A percentile compares a stretch with the other conserved stretches of the same genome.
Conservation (phyloP, 2,888 invertebrate genomes). For the Agonum fuliginosum region DNA sequence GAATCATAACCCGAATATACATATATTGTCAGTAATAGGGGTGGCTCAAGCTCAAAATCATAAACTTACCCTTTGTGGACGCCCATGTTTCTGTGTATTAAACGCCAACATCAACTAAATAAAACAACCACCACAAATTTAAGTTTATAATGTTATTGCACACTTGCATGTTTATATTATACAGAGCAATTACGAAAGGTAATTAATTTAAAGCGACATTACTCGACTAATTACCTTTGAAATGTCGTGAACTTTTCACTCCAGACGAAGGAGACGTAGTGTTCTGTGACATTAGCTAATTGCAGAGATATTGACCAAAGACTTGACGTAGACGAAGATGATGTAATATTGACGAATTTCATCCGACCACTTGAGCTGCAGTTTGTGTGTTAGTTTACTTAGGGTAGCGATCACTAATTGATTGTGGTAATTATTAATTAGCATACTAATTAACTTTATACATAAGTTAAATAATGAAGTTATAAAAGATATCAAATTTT, state of each 20-base stretch:
- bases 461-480: not conserved
- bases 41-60: too few species aligned
- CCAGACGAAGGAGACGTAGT: not conserved
- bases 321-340: not conserved
- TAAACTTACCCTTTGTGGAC: too few species aligned
- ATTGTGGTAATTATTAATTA: not conserved
- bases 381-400: not conserved
- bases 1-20: too few species aligned
- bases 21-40: too few species aligned
- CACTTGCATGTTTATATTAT: slow-evolving; percentile 31
- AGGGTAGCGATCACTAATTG: not conserved
- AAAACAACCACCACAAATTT: slow-evolving; percentile 29
- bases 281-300: slow-evolving; percentile 17
- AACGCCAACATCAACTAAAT: slow-evolving; percentile 10
- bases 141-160: not conserved
- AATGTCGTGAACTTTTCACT: slow-evolving; percentile 13
- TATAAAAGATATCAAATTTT: not conserved
- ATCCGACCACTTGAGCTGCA: not conserved
- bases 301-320: not conserved
- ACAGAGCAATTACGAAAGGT: not conserved
- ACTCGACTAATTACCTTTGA: not conserved
- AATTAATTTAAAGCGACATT: slow-evolving; percentile 15
- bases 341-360: not conserved
- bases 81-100: slow-evolving; percentile 20
- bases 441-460: not conserved